Evolutionary conservation across 2,113 vertebrate species (phyloP).

Genomic region (Tragelaphus strepsiceros): DNA sequence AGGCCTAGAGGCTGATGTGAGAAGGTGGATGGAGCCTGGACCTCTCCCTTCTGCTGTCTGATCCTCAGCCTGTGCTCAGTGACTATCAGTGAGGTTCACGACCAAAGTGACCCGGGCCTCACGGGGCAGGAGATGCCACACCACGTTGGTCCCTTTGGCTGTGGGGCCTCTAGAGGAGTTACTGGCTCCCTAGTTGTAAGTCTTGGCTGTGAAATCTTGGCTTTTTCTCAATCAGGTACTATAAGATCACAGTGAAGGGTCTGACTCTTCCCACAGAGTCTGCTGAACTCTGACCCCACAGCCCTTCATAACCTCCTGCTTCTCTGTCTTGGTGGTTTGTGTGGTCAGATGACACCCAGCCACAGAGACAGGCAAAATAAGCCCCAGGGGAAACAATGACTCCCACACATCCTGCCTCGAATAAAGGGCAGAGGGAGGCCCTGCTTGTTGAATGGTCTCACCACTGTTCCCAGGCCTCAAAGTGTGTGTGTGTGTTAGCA

Average conservation of each 20-base stretch:
- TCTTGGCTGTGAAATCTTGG: background rate
- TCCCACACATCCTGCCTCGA: background rate
- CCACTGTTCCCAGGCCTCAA: background rate
- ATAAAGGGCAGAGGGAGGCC: background rate
- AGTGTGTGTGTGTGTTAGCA: fast-evolving
- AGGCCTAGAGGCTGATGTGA: background rate
- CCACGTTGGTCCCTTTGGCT: fast-evolving
- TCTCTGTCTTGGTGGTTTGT: background rate
- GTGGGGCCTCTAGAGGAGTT: too few species aligned
- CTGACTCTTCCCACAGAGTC: background rate
- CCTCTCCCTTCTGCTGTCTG: background rate
- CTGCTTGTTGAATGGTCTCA: background rate
- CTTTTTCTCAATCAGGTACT: background rate
- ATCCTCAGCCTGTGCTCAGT: background rate
- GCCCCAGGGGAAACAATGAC: background rate
- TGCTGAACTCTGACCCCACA: background rate
- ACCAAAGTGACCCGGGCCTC: background rate
- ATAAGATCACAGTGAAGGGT: background rate
- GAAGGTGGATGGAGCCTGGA: fast-evolving
- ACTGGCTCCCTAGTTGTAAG: background rate
- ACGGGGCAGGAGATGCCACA: background rate
- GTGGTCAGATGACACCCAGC: constrained; percentile 1
- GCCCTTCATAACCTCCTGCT: background rate
- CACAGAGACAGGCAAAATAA: background rate
- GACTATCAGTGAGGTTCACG: background rate